phyloP scores from a whole-genome alignment of 2,113 vertebrate genomes.

The Salvelinus sp. region DNA sequence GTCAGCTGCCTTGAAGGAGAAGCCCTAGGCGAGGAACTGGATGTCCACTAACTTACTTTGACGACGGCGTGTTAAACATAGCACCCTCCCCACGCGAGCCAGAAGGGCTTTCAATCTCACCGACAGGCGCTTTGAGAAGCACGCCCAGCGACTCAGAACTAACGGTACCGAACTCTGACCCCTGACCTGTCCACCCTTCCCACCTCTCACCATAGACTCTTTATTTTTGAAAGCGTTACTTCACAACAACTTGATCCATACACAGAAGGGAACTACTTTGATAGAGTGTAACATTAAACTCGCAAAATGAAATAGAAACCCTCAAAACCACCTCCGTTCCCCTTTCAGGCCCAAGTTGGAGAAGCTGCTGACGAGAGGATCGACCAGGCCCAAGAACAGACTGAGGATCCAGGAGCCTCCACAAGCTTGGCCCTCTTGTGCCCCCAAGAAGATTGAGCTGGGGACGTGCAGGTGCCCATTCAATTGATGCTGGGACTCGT shows the following conservation, averaged over 20 bases:
- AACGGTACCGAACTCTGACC: slow-evolving; percentile 79
- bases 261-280: background rate
- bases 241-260: background rate
- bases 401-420: slow-evolving; percentile 93
- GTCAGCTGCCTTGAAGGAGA: slow-evolving; percentile 94
- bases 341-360: slow-evolving; percentile 89
- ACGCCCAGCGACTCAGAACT: slow-evolving; percentile 92
- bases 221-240: background rate
- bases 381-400: slow-evolving; percentile 96
- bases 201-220: background rate
- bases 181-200: background rate
- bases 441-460: slow-evolving; percentile 91
- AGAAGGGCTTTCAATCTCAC: slow-evolving; percentile 87
- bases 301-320: background rate
- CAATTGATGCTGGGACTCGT: slow-evolving; percentile 99
- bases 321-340: background rate
- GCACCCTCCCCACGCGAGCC: slow-evolving; percentile 81
- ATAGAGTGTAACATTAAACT: background rate
- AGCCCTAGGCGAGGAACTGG: slow-evolving; percentile 91
- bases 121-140: slow-evolving; percentile 99
- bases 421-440: slow-evolving; percentile 93
- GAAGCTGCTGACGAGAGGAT: slow-evolving; percentile 93
- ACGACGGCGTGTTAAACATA: slow-evolving; percentile 84
- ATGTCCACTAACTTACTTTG: slow-evolving; percentile 95
- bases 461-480: slow-evolving; percentile 87